Percentiles rank a stretch among this genome's conserved stretches.
phyloP scores from a whole-genome alignment of 2,888 invertebrate species.

The Patella caerulea region DNA sequence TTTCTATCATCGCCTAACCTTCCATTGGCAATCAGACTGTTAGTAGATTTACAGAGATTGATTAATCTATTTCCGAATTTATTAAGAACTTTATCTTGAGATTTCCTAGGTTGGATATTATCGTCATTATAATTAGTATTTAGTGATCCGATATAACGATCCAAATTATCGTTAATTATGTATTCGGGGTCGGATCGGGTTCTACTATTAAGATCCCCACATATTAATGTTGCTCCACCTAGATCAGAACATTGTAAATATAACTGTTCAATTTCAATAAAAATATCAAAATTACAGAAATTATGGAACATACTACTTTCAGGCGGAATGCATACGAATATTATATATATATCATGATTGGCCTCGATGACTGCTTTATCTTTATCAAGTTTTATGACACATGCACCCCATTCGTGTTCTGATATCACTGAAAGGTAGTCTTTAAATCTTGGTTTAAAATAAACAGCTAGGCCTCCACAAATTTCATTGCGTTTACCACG shows the following conservation, averaged over 20 bases:
- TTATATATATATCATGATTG: not conserved
- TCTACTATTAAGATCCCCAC: slow-evolving; percentile 1
- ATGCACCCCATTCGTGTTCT: not conserved
- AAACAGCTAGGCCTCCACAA: not conserved
- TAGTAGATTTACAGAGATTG: slow-evolving; percentile 17
- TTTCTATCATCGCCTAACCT: slow-evolving; percentile 14
- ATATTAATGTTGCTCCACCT: not conserved
- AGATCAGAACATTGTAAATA: not conserved
- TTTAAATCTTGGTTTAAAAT: not conserved
- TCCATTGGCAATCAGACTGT: slow-evolving; percentile 21
- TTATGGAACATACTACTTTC: not conserved
- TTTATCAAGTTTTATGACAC: not conserved
- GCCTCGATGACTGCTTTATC: not conserved
- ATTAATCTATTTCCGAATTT: slow-evolving; percentile 15
- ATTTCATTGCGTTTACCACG: not conserved
- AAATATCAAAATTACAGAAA: not conserved
- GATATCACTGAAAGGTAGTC: not conserved
- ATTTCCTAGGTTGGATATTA: not conserved
- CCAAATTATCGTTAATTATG: not conserved
- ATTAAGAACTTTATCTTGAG: not conserved
- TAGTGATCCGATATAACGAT: too few species aligned
- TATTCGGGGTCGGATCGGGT: not conserved
- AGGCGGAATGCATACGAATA: not conserved
- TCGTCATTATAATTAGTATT: not conserved
- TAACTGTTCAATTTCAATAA: not conserved